phyloP scores from a whole-genome alignment of 2,797 vertebrate genomes.

The Leptatherina wallacei region DNA sequence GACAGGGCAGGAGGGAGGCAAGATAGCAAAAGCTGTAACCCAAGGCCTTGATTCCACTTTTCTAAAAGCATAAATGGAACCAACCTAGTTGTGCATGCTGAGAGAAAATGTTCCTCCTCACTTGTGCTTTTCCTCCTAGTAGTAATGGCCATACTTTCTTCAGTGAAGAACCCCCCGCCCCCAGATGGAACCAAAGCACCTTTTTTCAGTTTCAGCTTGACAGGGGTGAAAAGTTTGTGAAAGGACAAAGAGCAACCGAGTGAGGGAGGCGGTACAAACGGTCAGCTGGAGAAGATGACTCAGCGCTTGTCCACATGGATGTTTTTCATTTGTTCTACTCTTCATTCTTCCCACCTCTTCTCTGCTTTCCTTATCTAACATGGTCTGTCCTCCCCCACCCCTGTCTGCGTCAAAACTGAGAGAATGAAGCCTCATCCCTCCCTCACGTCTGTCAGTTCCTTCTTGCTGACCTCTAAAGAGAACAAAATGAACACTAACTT shows the following conservation, averaged over 20 bases:
- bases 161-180: slow-evolving; percentile 77
- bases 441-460: slow-evolving; percentile 38
- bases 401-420: slow-evolving; percentile 48
- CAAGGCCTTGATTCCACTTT: slow-evolving; percentile 46
- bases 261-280: slow-evolving; percentile 50
- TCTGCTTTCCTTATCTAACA: slow-evolving; percentile 64
- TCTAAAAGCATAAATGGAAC: slow-evolving; percentile 51
- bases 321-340: slow-evolving; percentile 72
- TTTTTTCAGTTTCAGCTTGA: slow-evolving; percentile 63
- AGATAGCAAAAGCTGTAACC: slow-evolving; percentile 45
- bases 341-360: slow-evolving; percentile 59
- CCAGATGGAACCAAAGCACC: slow-evolving; percentile 78
- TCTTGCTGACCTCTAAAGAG: slow-evolving; percentile 66
- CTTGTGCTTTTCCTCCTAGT: slow-evolving; percentile 67
- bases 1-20: slow-evolving; percentile 32
- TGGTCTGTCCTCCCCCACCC: slow-evolving; percentile 53
- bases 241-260: slow-evolving; percentile 56
- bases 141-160: slow-evolving; percentile 80
- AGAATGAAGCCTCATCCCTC: slow-evolving; percentile 60
- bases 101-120: slow-evolving; percentile 53
- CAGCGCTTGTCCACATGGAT: slow-evolving; percentile 70
- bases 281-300: slow-evolving; percentile 68
- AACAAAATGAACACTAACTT: slow-evolving; percentile 65
- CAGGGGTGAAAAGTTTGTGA: slow-evolving; percentile 58
- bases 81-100: slow-evolving; percentile 50